phyloP scores from a whole-genome alignment of 2,888 invertebrate species.

The Pogonocherus hispidulus region DNA sequence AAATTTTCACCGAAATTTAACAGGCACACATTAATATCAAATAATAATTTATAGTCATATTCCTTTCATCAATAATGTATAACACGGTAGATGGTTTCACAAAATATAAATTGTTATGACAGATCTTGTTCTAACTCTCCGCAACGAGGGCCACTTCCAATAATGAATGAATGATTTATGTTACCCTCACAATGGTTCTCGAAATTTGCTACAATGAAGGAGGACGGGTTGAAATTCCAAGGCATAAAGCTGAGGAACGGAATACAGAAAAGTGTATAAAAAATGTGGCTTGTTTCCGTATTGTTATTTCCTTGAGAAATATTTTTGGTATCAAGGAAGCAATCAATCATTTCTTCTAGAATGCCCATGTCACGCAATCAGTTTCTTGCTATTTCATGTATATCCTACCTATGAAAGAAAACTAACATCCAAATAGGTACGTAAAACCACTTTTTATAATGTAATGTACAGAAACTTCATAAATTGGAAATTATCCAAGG shows the following conservation, averaged over 20 bases:
- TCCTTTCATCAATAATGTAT: slow-evolving; percentile 38
- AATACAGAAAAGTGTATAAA: background rate
- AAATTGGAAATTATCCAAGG: too few relatives aligned
- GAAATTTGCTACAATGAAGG: slow-evolving; percentile 24
- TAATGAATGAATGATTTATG: slow-evolving; percentile 48
- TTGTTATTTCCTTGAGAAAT: background rate
- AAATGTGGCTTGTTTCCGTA: background rate
- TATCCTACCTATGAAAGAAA: too few relatives aligned
- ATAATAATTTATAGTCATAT: too few relatives aligned
- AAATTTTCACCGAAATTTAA: too few relatives aligned
- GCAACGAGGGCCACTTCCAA: slow-evolving; percentile 42
- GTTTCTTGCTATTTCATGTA: too few relatives aligned
- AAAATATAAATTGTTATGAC: slow-evolving; percentile 48
- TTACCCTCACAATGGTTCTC: slow-evolving; percentile 27
- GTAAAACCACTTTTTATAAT: too few relatives aligned
- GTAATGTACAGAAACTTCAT: too few relatives aligned
- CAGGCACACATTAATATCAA: too few relatives aligned
- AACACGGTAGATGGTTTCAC: slow-evolving; percentile 33
- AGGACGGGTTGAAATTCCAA: slow-evolving; percentile 32
- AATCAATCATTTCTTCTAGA: background rate
- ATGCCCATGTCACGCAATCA: background rate
- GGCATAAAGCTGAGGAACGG: slow-evolving; percentile 27
- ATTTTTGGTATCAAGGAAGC: background rate
- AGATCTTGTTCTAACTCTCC: slow-evolving; percentile 38
- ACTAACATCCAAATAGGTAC: too few relatives aligned